Evolutionary conservation across 1,140 invertebrate species (phyloP), one percentile per base, ranked within the genome.

Genomic region (Drosophila simulans): DNA sequence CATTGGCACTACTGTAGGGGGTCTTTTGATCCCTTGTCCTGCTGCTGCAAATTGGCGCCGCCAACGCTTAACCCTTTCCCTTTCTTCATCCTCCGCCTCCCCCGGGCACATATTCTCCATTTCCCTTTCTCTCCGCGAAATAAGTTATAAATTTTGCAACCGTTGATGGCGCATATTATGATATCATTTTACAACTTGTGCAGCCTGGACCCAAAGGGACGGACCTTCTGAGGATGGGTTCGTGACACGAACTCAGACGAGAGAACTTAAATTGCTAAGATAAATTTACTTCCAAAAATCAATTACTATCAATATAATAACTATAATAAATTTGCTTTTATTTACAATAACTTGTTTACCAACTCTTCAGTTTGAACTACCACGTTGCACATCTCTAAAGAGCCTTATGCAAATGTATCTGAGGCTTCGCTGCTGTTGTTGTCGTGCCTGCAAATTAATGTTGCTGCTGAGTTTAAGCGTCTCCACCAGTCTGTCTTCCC

Each of bases 141-240:
- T 89, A 89, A 89, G 84, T 89, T 89, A 89, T 89, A 89, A 89
- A 89, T 89, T 89, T 84, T 89, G 84, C 84, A 89, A 89, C 84
- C 84, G 84, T 89, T 89, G 84, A 89, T 89, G 84, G 84, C 60
- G 84, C 84, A 89, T 89, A 89, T 89, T 89, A 89, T 89, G 84
- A 89, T 89, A 89, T 89, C 84, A 89, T 89, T 89, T 89, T 89
- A 89, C 84, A 89, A 89, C 84, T 89, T 89, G 85, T 77, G 84
- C 84, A 84, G 62, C 60, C 53, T 39, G 48, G 42, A n/a, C 20
- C 60, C 55, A 48, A 51, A 69, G 59, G 58, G 31, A 64, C 71
- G 27, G 35, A 17, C 31, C 5, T 3, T 7, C 25, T 54, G 58
- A 55, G 20, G 82, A 73, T 77, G 81, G 8, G n/a, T 2, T 2